These are phyloP conservation scores for Eurytoma californica DNA, from an alignment of 2,888 invertebrate genomes.

Conservation along the genomic window DNA sequence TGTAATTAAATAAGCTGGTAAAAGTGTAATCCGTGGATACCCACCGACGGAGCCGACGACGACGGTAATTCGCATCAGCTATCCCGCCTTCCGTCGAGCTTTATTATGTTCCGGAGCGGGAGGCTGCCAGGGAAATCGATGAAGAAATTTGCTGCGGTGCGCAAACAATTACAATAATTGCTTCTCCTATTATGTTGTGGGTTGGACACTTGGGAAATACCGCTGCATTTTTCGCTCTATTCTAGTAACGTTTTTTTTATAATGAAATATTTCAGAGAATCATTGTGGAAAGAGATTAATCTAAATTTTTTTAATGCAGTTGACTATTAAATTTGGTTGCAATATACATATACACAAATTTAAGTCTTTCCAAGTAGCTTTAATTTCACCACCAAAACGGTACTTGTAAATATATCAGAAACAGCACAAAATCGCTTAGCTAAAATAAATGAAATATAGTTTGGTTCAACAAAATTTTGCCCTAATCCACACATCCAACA, in stretches of 20 bases:
- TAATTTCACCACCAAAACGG: too few relatives aligned
- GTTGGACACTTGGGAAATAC: not conserved
- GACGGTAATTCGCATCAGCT: slow-evolving; percentile 49
- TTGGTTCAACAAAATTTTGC: too few relatives aligned
- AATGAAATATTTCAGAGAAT: too few relatives aligned
- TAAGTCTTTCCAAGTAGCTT: too few relatives aligned
- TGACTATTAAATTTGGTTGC: not conserved
- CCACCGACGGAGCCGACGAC: slow-evolving; percentile 13
- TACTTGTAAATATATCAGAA: too few relatives aligned
- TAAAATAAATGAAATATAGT: too few relatives aligned
- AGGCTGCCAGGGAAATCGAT: slow-evolving; percentile 31
- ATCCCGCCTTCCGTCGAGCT: slow-evolving; percentile 24
- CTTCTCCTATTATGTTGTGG: not conserved
- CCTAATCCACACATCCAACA: too few relatives aligned
- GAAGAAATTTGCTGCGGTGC: slow-evolving; percentile 38
- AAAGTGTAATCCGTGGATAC: slow-evolving; percentile 54
- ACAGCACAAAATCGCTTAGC: too few relatives aligned
- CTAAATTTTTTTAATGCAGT: too few relatives aligned
- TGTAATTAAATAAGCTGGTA: slow-evolving; percentile 55
- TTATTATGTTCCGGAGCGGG: slow-evolving; percentile 37
- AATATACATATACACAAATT: too few relatives aligned
- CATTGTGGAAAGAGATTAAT: not conserved
- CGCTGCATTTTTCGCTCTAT: not conserved
- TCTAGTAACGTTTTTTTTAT: too few relatives aligned
- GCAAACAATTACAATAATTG: slow-evolving; percentile 52